Conservation (phyloP, 2,888 invertebrate species). For the Cremastinae sp. region DNA sequence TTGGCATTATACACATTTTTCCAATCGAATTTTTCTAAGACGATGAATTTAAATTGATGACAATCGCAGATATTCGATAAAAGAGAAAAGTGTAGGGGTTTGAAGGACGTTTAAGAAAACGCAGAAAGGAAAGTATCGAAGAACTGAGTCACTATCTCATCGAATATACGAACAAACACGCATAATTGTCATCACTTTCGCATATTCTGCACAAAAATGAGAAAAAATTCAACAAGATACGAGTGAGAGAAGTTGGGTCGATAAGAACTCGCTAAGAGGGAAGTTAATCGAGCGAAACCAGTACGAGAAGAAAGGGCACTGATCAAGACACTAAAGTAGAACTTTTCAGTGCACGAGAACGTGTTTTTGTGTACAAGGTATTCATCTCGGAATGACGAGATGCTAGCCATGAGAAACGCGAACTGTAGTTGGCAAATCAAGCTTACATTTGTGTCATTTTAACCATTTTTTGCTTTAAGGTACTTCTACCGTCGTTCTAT, state of each 20-base stretch:
- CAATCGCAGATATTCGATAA: slow-evolving; percentile 15
- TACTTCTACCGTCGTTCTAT: too few species aligned
- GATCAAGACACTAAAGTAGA: slow-evolving; percentile 54
- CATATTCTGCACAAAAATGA: slow-evolving; percentile 10
- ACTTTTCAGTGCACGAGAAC: slow-evolving; percentile 22
- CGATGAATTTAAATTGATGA: slow-evolving; percentile 54
- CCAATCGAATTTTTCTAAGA: slow-evolving; percentile 61
- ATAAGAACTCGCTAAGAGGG: slow-evolving; percentile 27
- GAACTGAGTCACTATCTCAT: not conserved
- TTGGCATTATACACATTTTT: slow-evolving; percentile 58
- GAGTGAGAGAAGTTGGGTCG: slow-evolving; percentile 27
- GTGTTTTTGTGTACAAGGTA: not conserved
- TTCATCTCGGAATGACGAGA: not conserved
- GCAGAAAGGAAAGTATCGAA: slow-evolving; percentile 10
- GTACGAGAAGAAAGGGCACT: slow-evolving; percentile 42
- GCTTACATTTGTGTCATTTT: too few species aligned
- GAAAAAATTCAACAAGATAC: not conserved
- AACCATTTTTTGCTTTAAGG: too few species aligned
- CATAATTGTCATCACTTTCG: slow-evolving; percentile 17
- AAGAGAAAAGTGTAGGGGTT: slow-evolving; percentile 15
- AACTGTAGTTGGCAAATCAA: slow-evolving; percentile 23
- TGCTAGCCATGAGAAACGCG: slow-evolving; percentile 12
- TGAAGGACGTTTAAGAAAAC: slow-evolving; percentile 10
- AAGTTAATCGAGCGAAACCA: slow-evolving; percentile 51
- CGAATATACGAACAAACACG: slow-evolving; percentile 23